Percentiles rank a stretch among this genome's conserved stretches.
phyloP scores from a whole-genome alignment of 2,888 invertebrate genomes.

The Ferdinandea cuprea region DNA sequence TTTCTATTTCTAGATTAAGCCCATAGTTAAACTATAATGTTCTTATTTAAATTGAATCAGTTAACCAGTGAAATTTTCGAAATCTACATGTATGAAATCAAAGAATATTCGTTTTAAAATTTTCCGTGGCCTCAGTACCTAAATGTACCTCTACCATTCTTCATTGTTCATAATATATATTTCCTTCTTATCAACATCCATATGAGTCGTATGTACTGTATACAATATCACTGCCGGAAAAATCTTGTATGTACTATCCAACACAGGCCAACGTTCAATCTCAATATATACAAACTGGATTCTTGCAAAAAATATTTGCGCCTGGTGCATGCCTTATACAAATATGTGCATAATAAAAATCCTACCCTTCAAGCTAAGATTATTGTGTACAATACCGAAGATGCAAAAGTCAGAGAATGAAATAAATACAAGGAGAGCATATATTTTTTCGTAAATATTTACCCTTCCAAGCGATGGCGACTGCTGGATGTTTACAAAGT shows the following conservation, averaged over 20 bases:
- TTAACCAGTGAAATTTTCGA: too few relatives aligned
- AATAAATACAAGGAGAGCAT: constrained; percentile 16
- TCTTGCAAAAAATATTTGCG: background rate
- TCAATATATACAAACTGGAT: background rate
- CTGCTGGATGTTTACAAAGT: constrained; percentile 10
- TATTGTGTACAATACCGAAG: constrained; percentile 1
- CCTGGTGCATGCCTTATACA: background rate
- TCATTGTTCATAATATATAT: background rate
- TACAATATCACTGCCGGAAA: background rate
- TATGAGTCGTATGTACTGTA: background rate
- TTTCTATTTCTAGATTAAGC: too few relatives aligned
- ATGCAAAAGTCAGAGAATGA: background rate
- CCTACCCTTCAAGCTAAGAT: background rate
- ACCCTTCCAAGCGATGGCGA: background rate
- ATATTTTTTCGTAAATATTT: constrained; percentile 25
- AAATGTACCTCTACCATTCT: too few relatives aligned
- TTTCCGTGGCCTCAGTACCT: too few relatives aligned
- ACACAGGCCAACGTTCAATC: background rate
- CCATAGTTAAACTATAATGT: too few relatives aligned
- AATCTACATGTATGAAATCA: too few relatives aligned
- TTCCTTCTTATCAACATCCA: background rate
- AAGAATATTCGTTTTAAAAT: too few relatives aligned
- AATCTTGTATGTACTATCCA: too few relatives aligned
- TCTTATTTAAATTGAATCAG: too few relatives aligned
- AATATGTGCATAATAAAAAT: background rate